phyloP scores from a whole-genome alignment of 1,140 invertebrate species.

The Apis dorsata region DNA sequence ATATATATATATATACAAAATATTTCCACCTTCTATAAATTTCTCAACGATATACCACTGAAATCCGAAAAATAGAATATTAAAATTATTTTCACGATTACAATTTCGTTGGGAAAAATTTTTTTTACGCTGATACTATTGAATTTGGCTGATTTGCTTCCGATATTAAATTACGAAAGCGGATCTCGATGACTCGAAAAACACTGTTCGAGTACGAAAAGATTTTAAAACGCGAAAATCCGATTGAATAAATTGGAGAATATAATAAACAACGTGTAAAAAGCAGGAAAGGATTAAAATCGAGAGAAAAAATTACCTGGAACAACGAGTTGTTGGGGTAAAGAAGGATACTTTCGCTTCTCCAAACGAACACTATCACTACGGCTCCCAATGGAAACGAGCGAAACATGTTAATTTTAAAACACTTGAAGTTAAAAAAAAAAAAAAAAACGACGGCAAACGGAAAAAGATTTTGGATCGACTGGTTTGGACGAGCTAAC shows the following conservation, averaged over 20 bases:
- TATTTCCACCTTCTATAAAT: not conserved
- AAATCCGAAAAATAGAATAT: not conserved
- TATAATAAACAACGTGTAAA: not conserved
- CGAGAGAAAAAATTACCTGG: conserved; percentile 41
- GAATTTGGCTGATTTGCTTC: no score
- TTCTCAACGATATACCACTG: no score
- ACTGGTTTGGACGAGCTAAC: conserved; percentile 56
- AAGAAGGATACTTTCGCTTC: conserved; percentile 27
- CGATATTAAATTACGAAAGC: no score
- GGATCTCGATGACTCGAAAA: no score
- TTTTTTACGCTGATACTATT: not conserved
- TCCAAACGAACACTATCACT: not conserved
- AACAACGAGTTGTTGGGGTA: conserved; percentile 38
- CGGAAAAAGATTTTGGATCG: conserved; percentile 9
- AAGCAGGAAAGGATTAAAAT: not conserved
- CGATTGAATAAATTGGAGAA: no score
- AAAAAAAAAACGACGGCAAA: not conserved
- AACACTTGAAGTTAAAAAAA: not conserved
- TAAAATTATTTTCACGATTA: no score
- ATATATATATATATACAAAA: not conserved
- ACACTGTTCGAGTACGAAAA: no score
- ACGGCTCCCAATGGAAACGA: not conserved
- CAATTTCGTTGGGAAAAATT: not conserved
- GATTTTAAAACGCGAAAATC: no score
- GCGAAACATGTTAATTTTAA: conserved; percentile 1